Percentiles rank a stretch among this genome's conserved stretches.
These are phyloP conservation scores for Schizaphis graminum DNA, from an alignment of 2,888 invertebrate species.

Conservation along the genomic window DNA sequence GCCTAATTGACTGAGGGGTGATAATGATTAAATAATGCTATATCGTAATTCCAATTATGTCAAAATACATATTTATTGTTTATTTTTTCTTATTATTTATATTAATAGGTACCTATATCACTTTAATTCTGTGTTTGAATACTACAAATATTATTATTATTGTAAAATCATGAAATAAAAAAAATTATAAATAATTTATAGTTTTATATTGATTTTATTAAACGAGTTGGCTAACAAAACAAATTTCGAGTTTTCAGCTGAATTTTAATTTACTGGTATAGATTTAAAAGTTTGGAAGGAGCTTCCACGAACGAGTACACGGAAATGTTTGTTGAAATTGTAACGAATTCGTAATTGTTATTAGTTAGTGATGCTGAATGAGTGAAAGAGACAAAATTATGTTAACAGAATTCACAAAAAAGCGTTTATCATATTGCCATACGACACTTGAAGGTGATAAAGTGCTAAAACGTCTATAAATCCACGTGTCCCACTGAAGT, in stretches of 20 bases:
- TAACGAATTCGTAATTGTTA: neutral
- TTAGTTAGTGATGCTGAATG: neutral
- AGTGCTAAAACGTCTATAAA: constrained; percentile 7
- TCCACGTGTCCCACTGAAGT: neutral
- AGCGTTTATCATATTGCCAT: neutral
- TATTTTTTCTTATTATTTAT: no score
- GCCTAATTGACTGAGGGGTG: no score
- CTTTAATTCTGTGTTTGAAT: no score
- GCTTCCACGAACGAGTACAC: neutral
- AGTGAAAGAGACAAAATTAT: neutral
- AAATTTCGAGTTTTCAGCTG: neutral
- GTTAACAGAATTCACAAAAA: neutral
- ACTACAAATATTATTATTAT: no score
- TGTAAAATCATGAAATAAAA: no score
- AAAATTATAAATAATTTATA: neutral
- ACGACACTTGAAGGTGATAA: neutral
- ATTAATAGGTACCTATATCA: no score
- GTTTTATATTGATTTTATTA: neutral
- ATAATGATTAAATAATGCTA: no score
- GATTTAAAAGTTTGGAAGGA: neutral
- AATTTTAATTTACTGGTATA: neutral
- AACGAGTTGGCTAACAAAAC: neutral
- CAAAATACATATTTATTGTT: no score
- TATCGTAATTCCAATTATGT: no score
- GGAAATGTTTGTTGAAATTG: neutral